Evolutionary conservation across 2,113 vertebrate genomes (phyloP).

Genomic region (Machaerirhynchus nigripectus): DNA sequence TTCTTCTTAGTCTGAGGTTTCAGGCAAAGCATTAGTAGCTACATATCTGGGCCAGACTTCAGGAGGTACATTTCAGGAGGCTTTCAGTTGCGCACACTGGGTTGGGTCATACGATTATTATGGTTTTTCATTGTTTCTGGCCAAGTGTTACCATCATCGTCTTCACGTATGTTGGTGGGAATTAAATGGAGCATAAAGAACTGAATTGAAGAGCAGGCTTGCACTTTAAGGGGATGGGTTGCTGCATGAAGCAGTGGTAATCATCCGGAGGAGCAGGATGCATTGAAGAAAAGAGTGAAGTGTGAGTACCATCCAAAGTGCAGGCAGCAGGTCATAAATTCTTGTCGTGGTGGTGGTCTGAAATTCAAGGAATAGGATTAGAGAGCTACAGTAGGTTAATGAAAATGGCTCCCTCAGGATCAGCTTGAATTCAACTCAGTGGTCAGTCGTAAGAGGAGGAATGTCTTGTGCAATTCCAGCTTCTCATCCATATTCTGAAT

Average conservation of each 20-base stretch:
- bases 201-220: not conserved
- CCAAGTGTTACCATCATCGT: not conserved
- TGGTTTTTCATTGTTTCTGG: not conserved
- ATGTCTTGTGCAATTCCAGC: conserved; percentile 30
- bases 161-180: not conserved
- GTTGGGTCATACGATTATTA: not conserved
- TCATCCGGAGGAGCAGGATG: conserved; percentile 12
- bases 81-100: not conserved
- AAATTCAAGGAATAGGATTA: conserved; percentile 49
- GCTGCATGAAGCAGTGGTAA: not conserved
- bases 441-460: conserved; percentile 22
- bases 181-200: conserved; percentile 31
- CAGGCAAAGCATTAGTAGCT: not conserved
- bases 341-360: conserved; percentile 33
- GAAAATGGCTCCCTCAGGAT: conserved; percentile 43
- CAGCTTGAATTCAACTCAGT: conserved; percentile 48
- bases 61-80: not conserved
- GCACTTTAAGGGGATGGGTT: not conserved
- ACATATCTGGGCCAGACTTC: not conserved
- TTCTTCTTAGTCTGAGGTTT: conserved; percentile 1
- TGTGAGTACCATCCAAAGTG: not conserved
- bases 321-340: conserved; percentile 44
- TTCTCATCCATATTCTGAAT: conserved; percentile 36
- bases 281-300: not conserved
- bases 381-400: conserved; percentile 48